Percentiles rank a stretch among this genome's conserved stretches.
phyloP scores from a whole-genome alignment of 2,113 vertebrate species.

The Cyprinodon brontotheroides region DNA sequence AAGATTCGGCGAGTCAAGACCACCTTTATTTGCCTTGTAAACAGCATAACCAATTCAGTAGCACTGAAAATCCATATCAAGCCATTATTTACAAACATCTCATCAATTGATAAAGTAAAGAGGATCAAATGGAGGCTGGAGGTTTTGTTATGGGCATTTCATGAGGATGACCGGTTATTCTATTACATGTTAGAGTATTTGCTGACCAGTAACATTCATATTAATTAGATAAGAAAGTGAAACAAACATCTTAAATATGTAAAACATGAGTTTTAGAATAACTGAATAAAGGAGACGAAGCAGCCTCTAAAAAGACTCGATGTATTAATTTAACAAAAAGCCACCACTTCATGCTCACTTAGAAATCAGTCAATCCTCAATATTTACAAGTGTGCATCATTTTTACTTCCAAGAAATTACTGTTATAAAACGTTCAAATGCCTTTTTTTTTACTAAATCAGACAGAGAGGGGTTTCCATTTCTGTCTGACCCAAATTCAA shows the following conservation, averaged over 20 bases:
- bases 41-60: constrained; percentile 76
- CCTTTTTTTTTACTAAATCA: constrained; percentile 23
- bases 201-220: constrained; percentile 70
- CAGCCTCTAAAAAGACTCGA: constrained; percentile 58
- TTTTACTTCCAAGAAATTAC: constrained; percentile 32
- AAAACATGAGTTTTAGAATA: constrained; percentile 52
- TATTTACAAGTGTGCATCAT: constrained; percentile 65
- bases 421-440: constrained; percentile 50
- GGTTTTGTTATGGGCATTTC: constrained; percentile 48
- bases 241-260: constrained; percentile 20
- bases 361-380: constrained; percentile 42
- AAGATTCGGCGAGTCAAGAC: constrained; percentile 57
- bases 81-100: constrained; percentile 73
- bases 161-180: constrained; percentile 40
- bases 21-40: constrained; percentile 77
- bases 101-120: constrained; percentile 60
- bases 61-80: constrained; percentile 67
- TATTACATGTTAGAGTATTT: constrained; percentile 50
- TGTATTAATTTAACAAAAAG: constrained; percentile 53
- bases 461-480: constrained; percentile 29
- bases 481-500: constrained; percentile 36
- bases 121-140: constrained; percentile 52
- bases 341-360: constrained; percentile 58
- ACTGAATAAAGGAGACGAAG: constrained; percentile 40
- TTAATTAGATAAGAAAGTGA: constrained; percentile 38